Evolutionary conservation across 2,113 vertebrate species (phyloP).

Genomic region (Falco punctatus): DNA sequence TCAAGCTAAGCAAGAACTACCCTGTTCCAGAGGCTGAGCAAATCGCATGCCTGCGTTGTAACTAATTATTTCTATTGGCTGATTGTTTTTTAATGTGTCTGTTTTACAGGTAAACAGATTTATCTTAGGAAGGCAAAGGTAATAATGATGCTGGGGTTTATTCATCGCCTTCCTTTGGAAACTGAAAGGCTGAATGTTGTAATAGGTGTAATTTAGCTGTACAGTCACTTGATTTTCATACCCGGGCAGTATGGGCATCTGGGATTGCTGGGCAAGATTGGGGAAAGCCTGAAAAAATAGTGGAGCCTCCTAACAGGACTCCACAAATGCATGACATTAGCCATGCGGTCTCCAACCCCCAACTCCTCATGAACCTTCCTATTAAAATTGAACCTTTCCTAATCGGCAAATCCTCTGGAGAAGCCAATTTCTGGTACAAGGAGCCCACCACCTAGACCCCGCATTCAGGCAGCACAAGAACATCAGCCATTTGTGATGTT

Average conservation of each 20-base stretch:
- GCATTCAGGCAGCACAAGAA: background rate
- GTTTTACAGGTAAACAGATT: slow-evolving; percentile 68
- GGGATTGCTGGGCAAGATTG: background rate
- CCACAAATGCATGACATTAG: background rate
- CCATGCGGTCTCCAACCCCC: background rate
- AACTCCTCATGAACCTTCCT: background rate
- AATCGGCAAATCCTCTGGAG: background rate
- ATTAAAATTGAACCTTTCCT: background rate
- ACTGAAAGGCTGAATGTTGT: background rate
- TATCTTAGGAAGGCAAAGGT: slow-evolving; percentile 35
- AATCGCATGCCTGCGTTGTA: slow-evolving; percentile 1
- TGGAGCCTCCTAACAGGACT: background rate
- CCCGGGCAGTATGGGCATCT: background rate
- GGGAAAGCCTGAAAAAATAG: background rate
- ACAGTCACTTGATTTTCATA: background rate
- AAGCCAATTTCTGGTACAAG: background rate
- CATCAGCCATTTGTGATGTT: background rate
- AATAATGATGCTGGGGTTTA: background rate
- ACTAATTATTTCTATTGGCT: slow-evolving; percentile 62
- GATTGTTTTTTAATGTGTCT: slow-evolving; percentile 54
- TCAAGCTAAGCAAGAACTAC: slow-evolving; percentile 18
- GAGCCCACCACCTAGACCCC: background rate
- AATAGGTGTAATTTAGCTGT: background rate
- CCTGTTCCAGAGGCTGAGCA: slow-evolving; percentile 42
- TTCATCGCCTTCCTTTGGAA: background rate